Base-by-base conservation (phyloP, 2,888 invertebrate species). In the Escarpia spicata region DNA sequence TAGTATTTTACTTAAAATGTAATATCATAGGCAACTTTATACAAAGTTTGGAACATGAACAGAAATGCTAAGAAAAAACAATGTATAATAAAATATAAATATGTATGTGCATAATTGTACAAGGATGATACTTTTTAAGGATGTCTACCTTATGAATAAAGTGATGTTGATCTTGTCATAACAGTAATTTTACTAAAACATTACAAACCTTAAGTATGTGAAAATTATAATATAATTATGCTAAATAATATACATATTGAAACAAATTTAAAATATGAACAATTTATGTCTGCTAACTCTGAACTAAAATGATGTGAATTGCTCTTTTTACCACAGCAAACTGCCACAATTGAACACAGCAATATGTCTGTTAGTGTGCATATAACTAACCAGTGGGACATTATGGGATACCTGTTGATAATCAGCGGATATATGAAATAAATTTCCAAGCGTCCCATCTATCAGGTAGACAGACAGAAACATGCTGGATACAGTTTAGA, bases 361-460 rank as follows among this genome's bases (percentile, higher is more conserved):
- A 75, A 26, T 3, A n/a, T 75, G 75, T 75, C 75, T 26, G 75
- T 26, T 75, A 75, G 75, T 26, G 26, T 75, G 75, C 75, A 75
- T 75, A 75, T n/a, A 75, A 26, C 3, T 75, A 75, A 75, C 52
- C 52, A 52, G 52, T 4, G 3, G 19, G 75, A 26, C 75, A 75
- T 75, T 75, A 26, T 75, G 75, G 75, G 75, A 75, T 75, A 75
- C 26, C 75, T 75, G 75, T 75, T 75, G 75, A 75, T 4, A 26
- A 75, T 75, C 26, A 75, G 4, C n/a, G 75, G 75, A 75, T 75
- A 75, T 75, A 26, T 26, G 26, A 75, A 75, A 75, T 75, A 19
- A 26, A 75, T 75, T 75, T 75, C 75, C 75, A 75, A 75, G 75
- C n/a, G 75, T 75, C 75, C n/a, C 75, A 75, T n/a, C n/a, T 52